Evolutionary conservation across 92 coral and sea anemone species (phyloP), one percentile per base, ranked within the genome.

Genomic region (Montipora capitata): DNA sequence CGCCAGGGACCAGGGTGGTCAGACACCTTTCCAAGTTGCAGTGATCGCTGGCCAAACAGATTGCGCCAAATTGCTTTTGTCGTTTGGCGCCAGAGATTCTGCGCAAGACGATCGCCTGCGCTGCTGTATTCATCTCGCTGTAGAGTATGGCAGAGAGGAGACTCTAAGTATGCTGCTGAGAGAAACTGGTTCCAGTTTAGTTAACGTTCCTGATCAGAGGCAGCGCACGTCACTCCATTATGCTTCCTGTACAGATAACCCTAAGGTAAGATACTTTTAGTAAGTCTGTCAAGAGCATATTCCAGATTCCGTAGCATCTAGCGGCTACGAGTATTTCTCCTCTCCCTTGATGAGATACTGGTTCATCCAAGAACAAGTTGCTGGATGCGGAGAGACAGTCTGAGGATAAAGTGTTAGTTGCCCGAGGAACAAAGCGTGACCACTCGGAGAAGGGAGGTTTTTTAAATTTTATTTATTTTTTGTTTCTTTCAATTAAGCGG

Each of bases 201-300:
- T 93, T 64, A 80, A 89, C 43, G 63, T 78, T 7, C 87, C 94
- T 51, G 98, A 93, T 74, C 91, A 86, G 2, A 87, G 89, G 42
- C 96, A 95, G 85, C 72, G 96, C 42, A 92, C 96, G 0, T 92
- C 98, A 7, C 91, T 95, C 18, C 98, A 95, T 74, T 95, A 91
- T 41, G 98, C 98, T 2, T 90, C 98, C 18, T 43, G 54, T 15
- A 76, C 85, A 7, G 78, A 87, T 0, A 83, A 95, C 64, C 57
- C 81, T 10, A 95, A 90, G 94, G 98, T 95, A 84, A 40, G 10
- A 10, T 48, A 5, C 0, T 48, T 48, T 48, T 48, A 10, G 10
- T 48, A 48, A 48, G 7, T 48, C 10, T 10, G 10, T 48, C 35
- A 27, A 1, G 35, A 27, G 35, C 35, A 27, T 27, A 27, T 27